phyloP scores from a whole-genome alignment of 1,140 invertebrate species.

The Leptonema lineaticorne region DNA sequence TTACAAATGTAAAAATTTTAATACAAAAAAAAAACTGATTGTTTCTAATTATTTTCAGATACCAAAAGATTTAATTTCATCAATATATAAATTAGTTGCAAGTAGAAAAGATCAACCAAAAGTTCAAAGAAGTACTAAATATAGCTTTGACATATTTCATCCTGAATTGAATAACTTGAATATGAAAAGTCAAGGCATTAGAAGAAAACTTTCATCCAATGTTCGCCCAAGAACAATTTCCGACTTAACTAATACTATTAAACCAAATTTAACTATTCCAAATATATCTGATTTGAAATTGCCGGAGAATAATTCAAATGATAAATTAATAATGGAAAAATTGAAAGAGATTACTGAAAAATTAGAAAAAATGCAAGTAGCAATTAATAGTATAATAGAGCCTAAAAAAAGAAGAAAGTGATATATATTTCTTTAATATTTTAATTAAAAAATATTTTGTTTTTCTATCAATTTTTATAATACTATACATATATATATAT shows the following conservation, averaged over 20 bases:
- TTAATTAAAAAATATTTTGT: too few relatives aligned
- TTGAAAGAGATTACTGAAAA: constrained; percentile 46
- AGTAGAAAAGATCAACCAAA: constrained; percentile 60
- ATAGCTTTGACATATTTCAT: constrained; percentile 1
- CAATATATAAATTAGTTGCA: constrained; percentile 70
- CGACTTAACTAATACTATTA: constrained; percentile 17
- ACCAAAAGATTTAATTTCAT: constrained; percentile 70
- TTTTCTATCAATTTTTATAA: too few relatives aligned
- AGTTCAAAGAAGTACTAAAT: background rate
- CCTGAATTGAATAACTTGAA: background rate
- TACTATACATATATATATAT: too few relatives aligned
- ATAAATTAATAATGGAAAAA: background rate
- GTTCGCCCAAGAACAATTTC: constrained; percentile 29
- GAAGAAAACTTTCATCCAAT: background rate
- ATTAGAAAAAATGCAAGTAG: constrained; percentile 49
- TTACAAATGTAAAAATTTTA: background rate
- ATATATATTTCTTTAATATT: too few relatives aligned
- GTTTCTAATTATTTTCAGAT: constrained; percentile 55
- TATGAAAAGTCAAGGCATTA: background rate
- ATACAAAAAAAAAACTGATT: background rate
- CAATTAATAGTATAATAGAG: too few relatives aligned
- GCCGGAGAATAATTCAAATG: background rate
- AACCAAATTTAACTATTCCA: background rate
- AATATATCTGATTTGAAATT: background rate
- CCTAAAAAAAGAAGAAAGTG: too few relatives aligned